Percentiles rank a stretch among this genome's conserved stretches.
phyloP scores from a whole-genome alignment of 2,113 vertebrate genomes.

The Pycnonotus jocosus region DNA sequence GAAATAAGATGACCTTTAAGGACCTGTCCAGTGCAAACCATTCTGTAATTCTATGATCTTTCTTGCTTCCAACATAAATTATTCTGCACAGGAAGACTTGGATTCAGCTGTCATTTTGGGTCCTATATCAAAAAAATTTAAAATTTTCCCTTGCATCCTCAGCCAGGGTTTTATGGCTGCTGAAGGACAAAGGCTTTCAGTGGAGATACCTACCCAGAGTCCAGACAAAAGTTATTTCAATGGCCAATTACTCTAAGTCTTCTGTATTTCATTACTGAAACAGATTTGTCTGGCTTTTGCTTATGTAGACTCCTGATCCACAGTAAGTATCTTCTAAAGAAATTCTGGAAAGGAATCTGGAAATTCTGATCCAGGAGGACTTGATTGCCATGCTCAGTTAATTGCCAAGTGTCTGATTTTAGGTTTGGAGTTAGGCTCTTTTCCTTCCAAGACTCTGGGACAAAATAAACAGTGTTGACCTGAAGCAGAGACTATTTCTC shows the following conservation, averaged over 20 bases:
- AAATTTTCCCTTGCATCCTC: not conserved
- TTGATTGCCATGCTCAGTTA: not conserved
- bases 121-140: not conserved
- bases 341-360: not conserved
- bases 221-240: not conserved
- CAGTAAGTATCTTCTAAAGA: not conserved
- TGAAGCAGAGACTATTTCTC: not conserved
- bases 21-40: fast-evolving
- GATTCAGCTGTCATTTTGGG: not conserved
- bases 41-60: not conserved
- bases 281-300: not conserved
- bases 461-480: not conserved
- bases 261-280: not conserved
- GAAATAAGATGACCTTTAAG: not conserved
- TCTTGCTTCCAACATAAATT: not conserved
- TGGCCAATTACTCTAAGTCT: not conserved
- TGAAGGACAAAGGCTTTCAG: not conserved
- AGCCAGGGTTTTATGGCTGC: not conserved
- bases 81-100: not conserved
- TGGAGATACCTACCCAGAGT: not conserved
- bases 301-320: not conserved
- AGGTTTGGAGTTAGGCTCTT: not conserved
- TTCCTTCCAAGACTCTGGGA: not conserved
- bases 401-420: not conserved
- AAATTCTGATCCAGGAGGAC: not conserved